A percentile compares a stretch with the other conserved stretches of the same genome.
Conservation (phyloP, 2,888 invertebrate species). For the Dione juno region DNA sequence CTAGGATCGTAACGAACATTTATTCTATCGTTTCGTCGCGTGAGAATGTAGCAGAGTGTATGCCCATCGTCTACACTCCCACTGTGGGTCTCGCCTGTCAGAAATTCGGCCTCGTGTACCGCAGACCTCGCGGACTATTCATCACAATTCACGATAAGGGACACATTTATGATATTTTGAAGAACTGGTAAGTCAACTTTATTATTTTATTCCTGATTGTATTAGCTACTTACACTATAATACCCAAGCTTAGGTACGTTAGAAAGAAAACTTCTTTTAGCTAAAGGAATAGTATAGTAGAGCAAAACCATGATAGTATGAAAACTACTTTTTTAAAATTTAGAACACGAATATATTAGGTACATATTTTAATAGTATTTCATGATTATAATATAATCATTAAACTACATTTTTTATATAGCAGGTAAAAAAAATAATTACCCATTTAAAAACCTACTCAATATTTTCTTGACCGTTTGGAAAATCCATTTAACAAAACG, state of each 20-base stretch:
- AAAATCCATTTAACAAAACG: background rate
- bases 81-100: slow-evolving; percentile 99
- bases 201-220: background rate
- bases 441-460: no score
- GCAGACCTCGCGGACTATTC: slow-evolving; percentile 96
- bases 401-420: background rate
- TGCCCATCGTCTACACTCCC: slow-evolving; percentile 99
- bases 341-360: background rate
- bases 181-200: slow-evolving; percentile 90
- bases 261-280: no score
- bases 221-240: background rate
- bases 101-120: slow-evolving; percentile 96
- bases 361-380: background rate
- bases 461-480: background rate
- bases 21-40: slow-evolving; percentile 96
- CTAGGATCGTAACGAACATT: slow-evolving; percentile 96
- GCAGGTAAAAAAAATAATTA: no score
- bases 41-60: slow-evolving; percentile 94
- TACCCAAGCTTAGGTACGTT: no score
- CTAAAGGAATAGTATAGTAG: no score
- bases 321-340: background rate
- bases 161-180: slow-evolving; percentile 95
- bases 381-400: background rate
- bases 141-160: slow-evolving; percentile 98
- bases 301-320: no score